Conservation (phyloP, 2,888 invertebrate species). For the Nomada lathburiana region DNA sequence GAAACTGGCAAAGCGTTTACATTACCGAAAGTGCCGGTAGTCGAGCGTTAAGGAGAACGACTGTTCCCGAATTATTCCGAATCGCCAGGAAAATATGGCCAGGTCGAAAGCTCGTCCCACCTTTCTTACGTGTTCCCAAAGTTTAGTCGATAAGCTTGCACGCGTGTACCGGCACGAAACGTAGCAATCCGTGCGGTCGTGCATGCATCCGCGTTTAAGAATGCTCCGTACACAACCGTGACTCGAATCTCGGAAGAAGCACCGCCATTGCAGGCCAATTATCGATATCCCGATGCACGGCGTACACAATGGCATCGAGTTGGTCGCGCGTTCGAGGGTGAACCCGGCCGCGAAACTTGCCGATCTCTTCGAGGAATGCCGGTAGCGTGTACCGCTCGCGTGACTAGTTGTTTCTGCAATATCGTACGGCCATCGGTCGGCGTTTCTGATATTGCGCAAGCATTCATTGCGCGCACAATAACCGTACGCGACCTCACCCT, state of each 20-base stretch:
- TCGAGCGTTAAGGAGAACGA: too few relatives aligned
- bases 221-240: slow-evolving; percentile 38
- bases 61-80: too few relatives aligned
- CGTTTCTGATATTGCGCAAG: slow-evolving; percentile 71
- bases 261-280: slow-evolving; percentile 51
- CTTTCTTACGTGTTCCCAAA: slow-evolving; percentile 4
- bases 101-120: neutral
- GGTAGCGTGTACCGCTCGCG: slow-evolving; percentile 71
- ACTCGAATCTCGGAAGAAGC: slow-evolving; percentile 38
- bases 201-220: slow-evolving; percentile 23
- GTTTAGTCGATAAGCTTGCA: slow-evolving; percentile 49
- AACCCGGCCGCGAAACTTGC: slow-evolving; percentile 47
- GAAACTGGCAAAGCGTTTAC: too few relatives aligned
- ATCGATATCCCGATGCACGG: slow-evolving; percentile 47
- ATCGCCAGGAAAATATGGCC: too few relatives aligned
- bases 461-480: slow-evolving; percentile 66
- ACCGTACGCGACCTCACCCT: slow-evolving; percentile 61
- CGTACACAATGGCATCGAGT: slow-evolving; percentile 44
- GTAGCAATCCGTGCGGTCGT: slow-evolving; percentile 23
- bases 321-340: slow-evolving; percentile 43
- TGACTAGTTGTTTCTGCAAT: slow-evolving; percentile 70
- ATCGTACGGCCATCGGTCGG: slow-evolving; percentile 69
- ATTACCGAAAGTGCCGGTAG: too few relatives aligned
- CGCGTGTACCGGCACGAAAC: slow-evolving; percentile 45
- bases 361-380: slow-evolving; percentile 68